Base-by-base conservation (phyloP, 2,888 invertebrate genomes). In the Tachina grossa region DNA sequence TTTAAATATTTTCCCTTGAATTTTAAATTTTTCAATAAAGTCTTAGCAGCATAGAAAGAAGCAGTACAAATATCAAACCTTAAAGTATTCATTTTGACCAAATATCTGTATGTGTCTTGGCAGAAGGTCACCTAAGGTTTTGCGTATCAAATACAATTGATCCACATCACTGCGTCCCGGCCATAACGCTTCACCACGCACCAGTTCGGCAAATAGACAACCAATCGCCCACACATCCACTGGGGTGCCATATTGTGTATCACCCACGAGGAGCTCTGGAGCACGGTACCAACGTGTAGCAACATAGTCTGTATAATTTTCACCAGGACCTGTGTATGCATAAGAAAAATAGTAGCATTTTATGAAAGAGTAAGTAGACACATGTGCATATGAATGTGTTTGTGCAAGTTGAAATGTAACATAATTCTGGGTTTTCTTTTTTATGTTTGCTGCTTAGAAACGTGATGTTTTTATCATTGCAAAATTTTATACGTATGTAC, bases 141-240 rank as follows among this genome's bases (percentile, higher is more conserved):
- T 97, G 90, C 98, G 94, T 91, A 99, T 99, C 89, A 99, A 95
- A 93, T 98, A 99, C 76, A 99, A 93, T 93, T 99, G 99, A 93
- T 99, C 99, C 39, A 99, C 97, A 93, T 99, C 99, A 47, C 99
- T 99, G 93, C 98, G 97, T 53, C 99, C 99, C 0, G 99, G 99
- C 99, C 99, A 99, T 43, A 99, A 86, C 1, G 98, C 98, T 92
- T 98, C 98, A 16, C 98, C 97, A 69, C 96, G 95, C 72, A 97
- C 94, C 75, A 98, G 93, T 92, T 98, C 98, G 8, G 97, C 97
- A 91, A 97, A 96, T 9, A 97, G 97, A 90, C 97, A 98, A 43
- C 97, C 99, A 88, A 99, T 97, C 71, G 99, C 99, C 99, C 99
- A 99, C 6, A 99, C 97, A 92, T 99, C 99, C 0, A 99, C 93